Evolutionary conservation across 2,113 vertebrate genomes (phyloP).

Genomic region (Galbula dea): DNA sequence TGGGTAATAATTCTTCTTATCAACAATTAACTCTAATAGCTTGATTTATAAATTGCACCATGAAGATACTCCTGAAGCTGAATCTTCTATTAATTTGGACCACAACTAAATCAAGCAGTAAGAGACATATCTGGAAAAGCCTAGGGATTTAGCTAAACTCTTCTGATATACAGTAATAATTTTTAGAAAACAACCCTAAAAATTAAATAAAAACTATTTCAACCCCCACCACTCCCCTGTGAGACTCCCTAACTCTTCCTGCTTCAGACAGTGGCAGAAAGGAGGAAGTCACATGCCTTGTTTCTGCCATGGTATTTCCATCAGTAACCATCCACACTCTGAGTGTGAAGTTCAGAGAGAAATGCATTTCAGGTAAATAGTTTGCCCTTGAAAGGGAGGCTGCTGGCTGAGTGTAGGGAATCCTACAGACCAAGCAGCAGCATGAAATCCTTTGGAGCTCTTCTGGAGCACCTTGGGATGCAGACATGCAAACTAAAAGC

Average conservation of each 20-base stretch:
- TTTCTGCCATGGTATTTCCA: neutral
- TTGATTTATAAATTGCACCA: neutral
- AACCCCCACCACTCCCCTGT: neutral
- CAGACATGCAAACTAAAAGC: neutral
- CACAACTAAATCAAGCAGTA: neutral
- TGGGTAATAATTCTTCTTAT: neutral
- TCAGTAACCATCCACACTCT: neutral
- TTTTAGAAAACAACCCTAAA: no score
- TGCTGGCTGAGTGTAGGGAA: neutral
- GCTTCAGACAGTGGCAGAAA: neutral
- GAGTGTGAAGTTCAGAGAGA: neutral
- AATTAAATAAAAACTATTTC: no score
- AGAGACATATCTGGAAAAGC: neutral
- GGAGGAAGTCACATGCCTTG: neutral
- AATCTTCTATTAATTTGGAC: neutral
- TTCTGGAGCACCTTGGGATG: fast-evolving
- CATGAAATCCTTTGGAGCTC: neutral
- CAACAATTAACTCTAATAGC: neutral
- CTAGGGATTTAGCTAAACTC: neutral
- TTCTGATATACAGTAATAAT: neutral
- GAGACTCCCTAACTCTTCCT: neutral
- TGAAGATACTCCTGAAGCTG: neutral
- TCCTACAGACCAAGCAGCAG: neutral
- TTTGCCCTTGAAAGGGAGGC: neutral
- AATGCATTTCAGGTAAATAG: neutral